Conservation (phyloP, 2,888 invertebrate species). For the Tholera decimalis region DNA sequence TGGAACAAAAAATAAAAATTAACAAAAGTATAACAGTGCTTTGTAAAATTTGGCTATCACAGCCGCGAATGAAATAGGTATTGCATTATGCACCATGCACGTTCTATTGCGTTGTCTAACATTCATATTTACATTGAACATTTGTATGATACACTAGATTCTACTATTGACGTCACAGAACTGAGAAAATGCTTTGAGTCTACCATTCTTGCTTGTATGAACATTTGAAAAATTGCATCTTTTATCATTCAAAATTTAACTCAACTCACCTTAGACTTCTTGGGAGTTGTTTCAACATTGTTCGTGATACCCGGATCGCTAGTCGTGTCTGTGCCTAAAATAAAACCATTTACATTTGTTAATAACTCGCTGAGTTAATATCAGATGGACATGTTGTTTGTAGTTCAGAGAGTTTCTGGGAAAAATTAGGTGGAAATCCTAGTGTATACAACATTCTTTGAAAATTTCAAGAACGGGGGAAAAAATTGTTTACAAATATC, state of each 20-base stretch:
- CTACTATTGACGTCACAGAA: conserved; percentile 60
- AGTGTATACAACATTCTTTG: conserved; percentile 31
- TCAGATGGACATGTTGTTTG: conserved; percentile 30
- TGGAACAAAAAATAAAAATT: conserved; percentile 84
- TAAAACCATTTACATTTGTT: conserved; percentile 22
- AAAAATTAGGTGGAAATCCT: conserved; percentile 19
- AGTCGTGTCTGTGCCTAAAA: conserved; percentile 88
- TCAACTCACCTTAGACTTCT: conserved; percentile 85
- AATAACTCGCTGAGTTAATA: conserved; percentile 7
- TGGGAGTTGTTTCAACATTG: conserved; percentile 88
- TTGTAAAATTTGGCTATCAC: conserved; percentile 56
- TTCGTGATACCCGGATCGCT: conserved; percentile 88
- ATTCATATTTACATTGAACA: conserved; percentile 80
- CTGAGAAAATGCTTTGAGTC: conserved; percentile 65
- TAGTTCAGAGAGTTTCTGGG: conserved; percentile 18
- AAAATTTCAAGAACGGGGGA: conserved; percentile 7
- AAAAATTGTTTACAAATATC: conserved; percentile 21
- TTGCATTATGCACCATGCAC: conserved; percentile 77
- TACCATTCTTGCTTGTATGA: conserved; percentile 79
- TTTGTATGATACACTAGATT: conserved; percentile 79
- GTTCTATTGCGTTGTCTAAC: conserved; percentile 79
- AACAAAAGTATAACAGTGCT: conserved; percentile 79
- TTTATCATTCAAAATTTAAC: conserved; percentile 6
- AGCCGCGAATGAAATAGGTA: conserved; percentile 73
- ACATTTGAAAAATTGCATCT: conserved; percentile 48